Conservation (phyloP, 2,797 vertebrate genomes). For the Mionectes olivaceus region DNA sequence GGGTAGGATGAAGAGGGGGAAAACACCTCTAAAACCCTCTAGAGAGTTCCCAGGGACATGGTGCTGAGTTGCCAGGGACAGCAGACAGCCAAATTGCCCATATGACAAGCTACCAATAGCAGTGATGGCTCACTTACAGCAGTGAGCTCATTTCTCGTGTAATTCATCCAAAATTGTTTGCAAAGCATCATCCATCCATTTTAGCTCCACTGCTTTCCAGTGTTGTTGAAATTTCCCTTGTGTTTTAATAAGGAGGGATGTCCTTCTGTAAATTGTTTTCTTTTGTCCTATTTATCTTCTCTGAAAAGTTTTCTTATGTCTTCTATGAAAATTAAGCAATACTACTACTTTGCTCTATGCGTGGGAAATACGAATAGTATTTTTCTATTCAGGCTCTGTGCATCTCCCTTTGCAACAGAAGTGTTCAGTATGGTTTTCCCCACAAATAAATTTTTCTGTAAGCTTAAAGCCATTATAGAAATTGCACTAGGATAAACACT, state of each 20-base stretch:
- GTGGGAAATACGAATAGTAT: not conserved
- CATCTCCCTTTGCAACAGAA: not conserved
- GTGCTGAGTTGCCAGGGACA: not conserved
- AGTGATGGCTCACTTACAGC: accelerated
- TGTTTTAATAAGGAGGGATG: not conserved
- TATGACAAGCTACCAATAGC: accelerated
- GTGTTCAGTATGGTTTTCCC: not conserved
- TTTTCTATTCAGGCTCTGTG: not conserved
- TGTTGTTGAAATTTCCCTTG: not conserved
- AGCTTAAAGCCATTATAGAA: not conserved
- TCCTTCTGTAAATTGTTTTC: not conserved
- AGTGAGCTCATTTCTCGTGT: not conserved
- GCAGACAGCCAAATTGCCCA: accelerated
- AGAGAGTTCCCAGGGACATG: accelerated
- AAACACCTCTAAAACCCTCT: not conserved
- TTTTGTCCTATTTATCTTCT: not conserved
- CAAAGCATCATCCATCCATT: not conserved
- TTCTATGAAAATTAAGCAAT: not conserved
- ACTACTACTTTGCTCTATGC: not conserved
- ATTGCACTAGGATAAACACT: not conserved
- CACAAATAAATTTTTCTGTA: not conserved
- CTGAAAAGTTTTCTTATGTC: not conserved
- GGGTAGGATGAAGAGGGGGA: not conserved
- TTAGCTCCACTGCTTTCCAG: not conserved
- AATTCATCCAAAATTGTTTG: not conserved